Evolutionary conservation across 2,797 vertebrate genomes (phyloP).

Genomic region (Lutjanus argentimaculatus): DNA sequence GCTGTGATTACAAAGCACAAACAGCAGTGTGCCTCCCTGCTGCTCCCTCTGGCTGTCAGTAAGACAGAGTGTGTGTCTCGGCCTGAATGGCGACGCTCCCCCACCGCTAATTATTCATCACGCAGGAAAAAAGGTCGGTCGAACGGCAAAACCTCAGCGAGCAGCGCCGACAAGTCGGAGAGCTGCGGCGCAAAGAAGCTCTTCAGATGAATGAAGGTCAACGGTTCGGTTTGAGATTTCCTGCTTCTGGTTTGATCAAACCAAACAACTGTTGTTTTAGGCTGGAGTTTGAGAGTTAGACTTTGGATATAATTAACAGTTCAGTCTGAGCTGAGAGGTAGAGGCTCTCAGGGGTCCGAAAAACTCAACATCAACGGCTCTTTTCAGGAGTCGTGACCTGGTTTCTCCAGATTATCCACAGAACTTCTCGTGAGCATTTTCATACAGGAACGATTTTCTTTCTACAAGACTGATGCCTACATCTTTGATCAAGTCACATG

Average conservation of each 20-base stretch:
- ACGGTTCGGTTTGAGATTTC: background rate
- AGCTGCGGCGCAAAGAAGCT: slow-evolving; percentile 11
- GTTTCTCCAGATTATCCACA: too few relatives aligned
- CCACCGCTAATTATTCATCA: slow-evolving; percentile 58
- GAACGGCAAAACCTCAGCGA: slow-evolving; percentile 9
- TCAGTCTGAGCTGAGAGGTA: too few relatives aligned
- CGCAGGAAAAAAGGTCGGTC: slow-evolving; percentile 42
- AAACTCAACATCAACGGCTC: too few relatives aligned
- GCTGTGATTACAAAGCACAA: slow-evolving; percentile 69
- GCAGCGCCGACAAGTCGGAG: slow-evolving; percentile 20
- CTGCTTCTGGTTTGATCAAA: slow-evolving; percentile 18
- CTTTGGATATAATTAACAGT: too few relatives aligned
- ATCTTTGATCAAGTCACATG: too few relatives aligned
- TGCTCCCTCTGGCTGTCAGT: slow-evolving; percentile 48
- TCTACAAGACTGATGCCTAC: too few relatives aligned
- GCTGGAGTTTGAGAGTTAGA: too few relatives aligned
- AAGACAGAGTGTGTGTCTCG: slow-evolving; percentile 56
- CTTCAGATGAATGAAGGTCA: slow-evolving; percentile 48
- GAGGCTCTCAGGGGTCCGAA: too few relatives aligned
- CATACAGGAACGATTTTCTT: too few relatives aligned
- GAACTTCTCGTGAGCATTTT: too few relatives aligned
- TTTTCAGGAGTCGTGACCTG: too few relatives aligned
- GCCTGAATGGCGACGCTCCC: slow-evolving; percentile 38
- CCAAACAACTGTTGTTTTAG: background rate
- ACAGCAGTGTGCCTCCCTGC: slow-evolving; percentile 40